A percentile compares a stretch with the other conserved stretches of the same genome.
Conservation (phyloP, 2,888 invertebrate genomes). For the Calliphora vomitoria region DNA sequence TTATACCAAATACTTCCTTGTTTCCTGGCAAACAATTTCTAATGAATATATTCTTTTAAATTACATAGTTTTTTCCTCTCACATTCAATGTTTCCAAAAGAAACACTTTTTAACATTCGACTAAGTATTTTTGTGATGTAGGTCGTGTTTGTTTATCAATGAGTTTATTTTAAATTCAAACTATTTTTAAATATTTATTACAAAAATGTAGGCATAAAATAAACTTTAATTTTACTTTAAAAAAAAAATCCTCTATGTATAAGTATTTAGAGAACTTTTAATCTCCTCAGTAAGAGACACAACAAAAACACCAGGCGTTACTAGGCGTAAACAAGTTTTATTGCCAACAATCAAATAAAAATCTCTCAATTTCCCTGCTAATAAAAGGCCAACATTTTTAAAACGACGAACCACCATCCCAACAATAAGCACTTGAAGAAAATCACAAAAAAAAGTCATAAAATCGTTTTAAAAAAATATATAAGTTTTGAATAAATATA, state of each 20-base stretch:
- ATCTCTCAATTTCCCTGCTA: constrained; percentile 56
- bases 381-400: constrained; percentile 14
- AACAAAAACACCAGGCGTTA: constrained; percentile 73
- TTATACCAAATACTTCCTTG: too few relatives aligned
- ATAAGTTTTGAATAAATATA: constrained; percentile 29
- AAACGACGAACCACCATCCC: constrained; percentile 6
- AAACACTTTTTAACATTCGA: constrained; percentile 20
- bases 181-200: constrained; percentile 13
- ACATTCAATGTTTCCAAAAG: background rate
- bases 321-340: constrained; percentile 73
- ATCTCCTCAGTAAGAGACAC: constrained; percentile 24
- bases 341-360: constrained; percentile 69
- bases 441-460: constrained; percentile 5
- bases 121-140: constrained; percentile 42
- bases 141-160: constrained; percentile 50
- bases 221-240: background rate
- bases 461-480: too few relatives aligned
- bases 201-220: background rate
- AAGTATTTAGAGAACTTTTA: constrained; percentile 1
- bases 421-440: constrained; percentile 50
- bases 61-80: background rate
- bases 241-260: background rate
- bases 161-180: constrained; percentile 13
- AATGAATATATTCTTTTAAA: background rate
- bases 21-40: background rate